These are phyloP conservation scores for Electrona antarctica DNA, from an alignment of 2,113 vertebrate species.

Conservation along the genomic window DNA sequence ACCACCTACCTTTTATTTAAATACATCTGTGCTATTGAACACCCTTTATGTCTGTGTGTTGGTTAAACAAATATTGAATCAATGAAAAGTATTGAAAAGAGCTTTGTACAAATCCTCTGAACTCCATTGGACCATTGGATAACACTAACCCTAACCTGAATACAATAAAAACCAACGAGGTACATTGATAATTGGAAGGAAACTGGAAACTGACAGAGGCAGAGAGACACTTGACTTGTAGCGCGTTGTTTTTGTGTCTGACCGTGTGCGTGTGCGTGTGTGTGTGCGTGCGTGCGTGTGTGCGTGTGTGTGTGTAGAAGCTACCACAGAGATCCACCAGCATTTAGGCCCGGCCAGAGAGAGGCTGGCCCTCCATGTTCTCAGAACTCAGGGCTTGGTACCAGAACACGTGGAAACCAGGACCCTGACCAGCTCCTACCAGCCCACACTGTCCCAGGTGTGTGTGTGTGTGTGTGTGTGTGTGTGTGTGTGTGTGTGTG, in stretches of 20 bases:
- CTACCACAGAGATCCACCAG: constrained; percentile 83
- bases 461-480: no score
- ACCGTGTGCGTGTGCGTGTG: constrained; percentile 39
- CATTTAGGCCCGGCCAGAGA: constrained; percentile 88
- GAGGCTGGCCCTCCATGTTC: constrained; percentile 89
- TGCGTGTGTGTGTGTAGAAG: constrained; percentile 80
- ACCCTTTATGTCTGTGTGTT: no score
- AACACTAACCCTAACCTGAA: no score
- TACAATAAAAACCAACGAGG: no score
- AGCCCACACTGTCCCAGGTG: constrained; percentile 80
- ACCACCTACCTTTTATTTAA: no score
- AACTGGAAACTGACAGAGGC: neutral
- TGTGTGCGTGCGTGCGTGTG: neutral
- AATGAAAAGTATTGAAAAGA: no score
- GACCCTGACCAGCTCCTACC: constrained; percentile 91
- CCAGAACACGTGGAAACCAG: constrained; percentile 95
- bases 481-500: no score
- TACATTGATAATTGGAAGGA: no score
- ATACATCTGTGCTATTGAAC: no score
- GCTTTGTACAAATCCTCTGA: no score
- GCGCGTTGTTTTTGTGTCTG: neutral
- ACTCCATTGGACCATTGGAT: no score
- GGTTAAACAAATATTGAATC: no score
- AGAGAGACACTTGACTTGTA: neutral
- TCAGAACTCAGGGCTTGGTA: constrained; percentile 88